phyloP scores from a whole-genome alignment of 2,797 vertebrate genomes.

The Enteromius viviparus region DNA sequence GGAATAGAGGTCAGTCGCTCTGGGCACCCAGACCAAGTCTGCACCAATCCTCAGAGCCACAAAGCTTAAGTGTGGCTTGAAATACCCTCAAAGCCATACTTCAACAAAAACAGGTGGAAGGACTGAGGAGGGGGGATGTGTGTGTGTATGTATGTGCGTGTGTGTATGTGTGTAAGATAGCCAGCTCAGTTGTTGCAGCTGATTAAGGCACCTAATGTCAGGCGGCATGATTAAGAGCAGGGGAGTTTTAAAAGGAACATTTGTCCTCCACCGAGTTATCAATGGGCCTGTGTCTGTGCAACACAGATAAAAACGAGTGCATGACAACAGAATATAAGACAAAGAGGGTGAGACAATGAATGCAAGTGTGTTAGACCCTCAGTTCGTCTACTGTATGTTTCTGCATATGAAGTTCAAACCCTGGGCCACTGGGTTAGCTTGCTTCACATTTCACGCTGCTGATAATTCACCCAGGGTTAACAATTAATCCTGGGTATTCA shows the following conservation, averaged over 20 bases:
- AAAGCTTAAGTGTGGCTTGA: slow-evolving; percentile 38
- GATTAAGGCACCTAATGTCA: slow-evolving; percentile 39
- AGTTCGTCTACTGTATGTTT: neutral
- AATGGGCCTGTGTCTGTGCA: slow-evolving; percentile 7
- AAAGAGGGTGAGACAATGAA: neutral
- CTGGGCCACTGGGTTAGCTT: neutral
- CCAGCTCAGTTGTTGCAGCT: neutral
- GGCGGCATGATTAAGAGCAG: slow-evolving; percentile 21
- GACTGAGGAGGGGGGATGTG: neutral
- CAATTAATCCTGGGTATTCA: neutral
- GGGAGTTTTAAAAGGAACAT: neutral
- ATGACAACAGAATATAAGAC: neutral
- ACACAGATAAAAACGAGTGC: slow-evolving; percentile 8
- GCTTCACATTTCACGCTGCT: neutral
- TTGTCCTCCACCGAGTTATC: slow-evolving; percentile 17
- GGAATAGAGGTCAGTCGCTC: slow-evolving; percentile 55
- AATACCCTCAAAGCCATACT: slow-evolving; percentile 5
- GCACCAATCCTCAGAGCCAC: slow-evolving; percentile 27
- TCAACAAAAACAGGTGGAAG: slow-evolving; percentile 8
- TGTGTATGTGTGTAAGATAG: neutral
- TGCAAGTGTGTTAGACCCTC: neutral
- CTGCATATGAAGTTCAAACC: neutral
- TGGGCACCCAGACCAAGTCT: slow-evolving; percentile 42
- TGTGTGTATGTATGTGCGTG: neutral
- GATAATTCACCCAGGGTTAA: neutral